Evolutionary conservation across 2,797 vertebrate genomes (phyloP), one percentile per base, ranked within the genome.

Genomic region (Artibeus jamaicensis): DNA sequence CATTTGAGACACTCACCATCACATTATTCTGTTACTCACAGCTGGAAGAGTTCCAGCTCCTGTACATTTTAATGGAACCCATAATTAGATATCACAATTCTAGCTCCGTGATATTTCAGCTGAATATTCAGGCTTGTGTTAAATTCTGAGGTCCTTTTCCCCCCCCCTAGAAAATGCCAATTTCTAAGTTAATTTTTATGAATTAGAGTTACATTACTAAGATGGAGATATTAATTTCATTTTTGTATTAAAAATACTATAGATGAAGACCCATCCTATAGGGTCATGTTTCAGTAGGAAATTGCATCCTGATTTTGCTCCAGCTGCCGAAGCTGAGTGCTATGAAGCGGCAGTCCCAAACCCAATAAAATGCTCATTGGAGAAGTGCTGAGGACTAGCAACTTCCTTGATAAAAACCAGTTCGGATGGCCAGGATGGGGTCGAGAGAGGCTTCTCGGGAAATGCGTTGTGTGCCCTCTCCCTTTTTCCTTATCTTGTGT

Each of bases 191-290:
- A 91, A 88, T 42, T 89, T 96, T 94, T 39, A 81, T 67, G 57
- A 68, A 76, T 70, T 55, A 46, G 46, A 95, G 19, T 91, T 79
- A 9, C 42, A 48, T 87, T 89, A 79, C 76, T 92, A 55, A 92
- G 67, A 55, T 73, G 88, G 57, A 34, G 26, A 65, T 90, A n/a
- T 70, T 89, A 79, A 55, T 96, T 90, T 88, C 46, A 86, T 93
- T 93, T 94, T 81, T 88, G 96, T 98, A 97, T 89, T 94, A 96
- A 97, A 97, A 98, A 93, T 96, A 55, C 82, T 96, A 14, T 48
- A 29, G 50, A 65, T 62, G 76, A 96, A 82, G n/a, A 39, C 26
- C 77, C 44, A 68, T 77, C 94, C 57, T 89, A 26, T 76, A 37
- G 37, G 39, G 92, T 74, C 42, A 67, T 71, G 24, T 83, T 95